Percentiles rank a stretch among this genome's conserved stretches.
Conservation (phyloP, 2,888 invertebrate species). For the Clepsis dumicolana region DNA sequence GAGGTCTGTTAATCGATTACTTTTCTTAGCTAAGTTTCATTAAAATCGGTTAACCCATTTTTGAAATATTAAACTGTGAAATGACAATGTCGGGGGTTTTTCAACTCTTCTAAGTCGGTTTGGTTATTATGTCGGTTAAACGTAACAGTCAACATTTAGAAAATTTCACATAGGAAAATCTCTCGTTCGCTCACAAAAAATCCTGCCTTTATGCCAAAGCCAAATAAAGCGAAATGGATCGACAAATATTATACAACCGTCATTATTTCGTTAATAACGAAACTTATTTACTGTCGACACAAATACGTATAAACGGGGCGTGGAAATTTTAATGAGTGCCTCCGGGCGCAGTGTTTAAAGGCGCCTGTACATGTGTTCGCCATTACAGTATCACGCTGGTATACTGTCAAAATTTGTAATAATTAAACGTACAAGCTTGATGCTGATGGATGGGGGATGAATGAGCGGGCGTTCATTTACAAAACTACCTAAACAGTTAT, state of each 20-base stretch:
- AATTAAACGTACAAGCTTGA: constrained; percentile 1
- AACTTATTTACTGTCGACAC: constrained; percentile 56
- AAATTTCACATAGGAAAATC: too few relatives aligned
- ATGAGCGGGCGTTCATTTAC: too few relatives aligned
- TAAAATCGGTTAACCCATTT: too few relatives aligned
- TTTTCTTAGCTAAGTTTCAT: too few relatives aligned
- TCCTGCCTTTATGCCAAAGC: neutral
- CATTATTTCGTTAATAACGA: constrained; percentile 46
- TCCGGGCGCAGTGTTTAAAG: constrained; percentile 41
- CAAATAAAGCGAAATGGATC: constrained; percentile 13
- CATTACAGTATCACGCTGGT: neutral
- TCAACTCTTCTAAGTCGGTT: too few relatives aligned
- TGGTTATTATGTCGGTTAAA: too few relatives aligned
- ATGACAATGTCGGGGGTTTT: too few relatives aligned
- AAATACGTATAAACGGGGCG: constrained; percentile 60
- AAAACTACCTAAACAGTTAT: too few relatives aligned
- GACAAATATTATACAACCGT: constrained; percentile 29
- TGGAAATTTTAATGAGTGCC: constrained; percentile 68
- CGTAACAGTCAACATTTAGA: too few relatives aligned
- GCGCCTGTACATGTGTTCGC: constrained; percentile 22
- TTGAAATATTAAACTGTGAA: too few relatives aligned
- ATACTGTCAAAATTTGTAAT: neutral
- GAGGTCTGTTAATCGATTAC: too few relatives aligned
- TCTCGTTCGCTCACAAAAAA: neutral
- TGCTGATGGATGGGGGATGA: neutral